Base-by-base conservation (phyloP, 1,140 invertebrate species). In the Berghia stephanieae region DNA sequence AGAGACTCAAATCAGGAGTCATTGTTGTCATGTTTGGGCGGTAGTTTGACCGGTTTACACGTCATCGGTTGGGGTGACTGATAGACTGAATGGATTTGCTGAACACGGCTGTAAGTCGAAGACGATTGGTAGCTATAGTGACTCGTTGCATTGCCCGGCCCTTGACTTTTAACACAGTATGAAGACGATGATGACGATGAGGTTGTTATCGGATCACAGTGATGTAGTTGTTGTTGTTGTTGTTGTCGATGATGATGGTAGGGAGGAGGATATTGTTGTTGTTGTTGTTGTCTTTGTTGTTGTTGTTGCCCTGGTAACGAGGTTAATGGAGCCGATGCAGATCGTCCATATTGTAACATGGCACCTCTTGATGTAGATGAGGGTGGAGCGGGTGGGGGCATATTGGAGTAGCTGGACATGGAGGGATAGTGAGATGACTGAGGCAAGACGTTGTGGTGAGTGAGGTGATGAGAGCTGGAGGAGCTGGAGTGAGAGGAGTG, bases 21-120 rank as follows among this genome's bases (percentile, higher is more conserved):
- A 36, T 67, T 24, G 43, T 75, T 66, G 63, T 68, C 42, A n/a
- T 60, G 71, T 24, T 36, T 69, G 5, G 40, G 67, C 21, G 42
- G 43, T 46, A 63, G 66, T 40, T 44, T 79, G 18, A 83, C 78
- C 2, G 82, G 82, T 40, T 81, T 66, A 57, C 82, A 83, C 42
- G 80, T 79, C 82, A 83, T 83, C 16, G 80, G 79, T 40, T 80
- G 68, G 3, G 80, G 82, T 27, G 82, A 79, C 63, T 82, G 79
- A 67, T 82, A 82, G 60, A 74, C 60, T 1, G 67, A 74, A 44
- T 82, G 78, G 40, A 82, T 71, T 46, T 80, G 78, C 34, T 79
- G 78, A 13, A 76, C 67, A 36, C n/a, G n/a, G n/a, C 71, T 71
- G 75, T 79, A 81, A 21, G 73, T 74, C 31, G 76, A 75, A 40